Conservation (phyloP, 2,797 vertebrate genomes). For the Denticeps clupeoides region DNA sequence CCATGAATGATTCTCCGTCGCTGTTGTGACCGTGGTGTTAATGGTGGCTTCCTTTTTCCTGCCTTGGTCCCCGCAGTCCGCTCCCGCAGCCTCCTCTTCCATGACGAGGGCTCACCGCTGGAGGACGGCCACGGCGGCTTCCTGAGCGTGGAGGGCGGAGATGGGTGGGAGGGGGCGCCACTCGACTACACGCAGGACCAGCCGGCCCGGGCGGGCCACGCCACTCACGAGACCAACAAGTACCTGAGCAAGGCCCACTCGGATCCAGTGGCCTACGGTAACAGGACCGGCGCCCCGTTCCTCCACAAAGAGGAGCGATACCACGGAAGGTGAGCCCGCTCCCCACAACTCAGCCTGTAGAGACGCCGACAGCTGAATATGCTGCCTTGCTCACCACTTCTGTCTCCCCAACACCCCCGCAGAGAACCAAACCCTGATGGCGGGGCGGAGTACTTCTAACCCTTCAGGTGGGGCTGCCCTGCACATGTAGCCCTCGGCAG, state of each 20-base stretch:
- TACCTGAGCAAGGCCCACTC: constrained; percentile 67
- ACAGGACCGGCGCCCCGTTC: constrained; percentile 55
- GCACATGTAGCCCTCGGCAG: constrained; percentile 11
- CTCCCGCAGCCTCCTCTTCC: constrained; percentile 94
- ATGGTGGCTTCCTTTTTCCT: constrained; percentile 23
- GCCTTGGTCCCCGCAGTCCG: constrained; percentile 62
- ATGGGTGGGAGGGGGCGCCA: constrained; percentile 56
- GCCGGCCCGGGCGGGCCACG: constrained; percentile 35
- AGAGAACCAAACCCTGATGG: constrained; percentile 31
- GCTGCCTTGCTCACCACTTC: not conserved
- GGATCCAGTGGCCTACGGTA: constrained; percentile 40
- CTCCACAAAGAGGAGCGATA: constrained; percentile 34
- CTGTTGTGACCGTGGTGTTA: constrained; percentile 1
- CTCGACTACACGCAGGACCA: constrained; percentile 45
- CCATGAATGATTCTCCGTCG: constrained; percentile 6
- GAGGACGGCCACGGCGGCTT: constrained; percentile 67
- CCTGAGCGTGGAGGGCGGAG: constrained; percentile 63
- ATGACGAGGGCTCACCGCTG: constrained; percentile 73
- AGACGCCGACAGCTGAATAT: not conserved
- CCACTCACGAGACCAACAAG: constrained; percentile 61
- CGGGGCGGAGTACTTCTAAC: constrained; percentile 35
- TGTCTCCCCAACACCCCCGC: not conserved
- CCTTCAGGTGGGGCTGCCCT: constrained; percentile 23
- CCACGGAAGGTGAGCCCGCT: constrained; percentile 44
- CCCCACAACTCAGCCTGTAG: not conserved